These are phyloP conservation scores for Blera fallax DNA, from an alignment of 2,888 invertebrate genomes.

Conservation along the genomic window DNA sequence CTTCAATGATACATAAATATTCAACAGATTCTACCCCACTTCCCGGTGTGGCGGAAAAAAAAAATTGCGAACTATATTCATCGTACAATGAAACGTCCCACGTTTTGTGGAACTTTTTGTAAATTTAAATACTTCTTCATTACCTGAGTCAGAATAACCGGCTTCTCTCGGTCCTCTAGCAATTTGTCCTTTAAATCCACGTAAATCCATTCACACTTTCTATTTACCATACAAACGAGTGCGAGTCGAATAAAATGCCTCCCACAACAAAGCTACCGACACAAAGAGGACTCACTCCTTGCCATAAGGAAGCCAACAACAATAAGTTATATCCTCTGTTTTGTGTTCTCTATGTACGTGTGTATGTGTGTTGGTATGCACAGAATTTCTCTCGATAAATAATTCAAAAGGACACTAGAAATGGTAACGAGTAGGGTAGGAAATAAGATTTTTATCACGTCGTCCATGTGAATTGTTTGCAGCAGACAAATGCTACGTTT, in stretches of 20 bases:
- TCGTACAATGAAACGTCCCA: background rate
- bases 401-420: conserved; percentile 36
- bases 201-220: conserved; percentile 12
- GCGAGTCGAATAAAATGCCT: background rate
- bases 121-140: conserved; percentile 15
- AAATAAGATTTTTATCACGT: conserved; percentile 12
- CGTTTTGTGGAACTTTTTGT: background rate
- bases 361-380: background rate
- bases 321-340: background rate
- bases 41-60: too few species aligned
- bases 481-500: conserved; percentile 17
- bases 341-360: too few species aligned
- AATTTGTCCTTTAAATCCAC: conserved; percentile 4
- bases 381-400: conserved; percentile 16
- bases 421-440: background rate
- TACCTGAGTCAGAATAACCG: background rate
- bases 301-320: conserved; percentile 1
- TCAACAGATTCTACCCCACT: background rate
- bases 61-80: background rate
- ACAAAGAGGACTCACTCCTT: background rate
- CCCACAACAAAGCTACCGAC: background rate
- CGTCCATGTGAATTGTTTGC: conserved; percentile 33
- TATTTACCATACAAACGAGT: background rate
- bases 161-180: background rate
- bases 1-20: background rate